Evolutionary conservation across 2,113 vertebrate species (phyloP).

Genomic region (Peromyscus californicus): DNA sequence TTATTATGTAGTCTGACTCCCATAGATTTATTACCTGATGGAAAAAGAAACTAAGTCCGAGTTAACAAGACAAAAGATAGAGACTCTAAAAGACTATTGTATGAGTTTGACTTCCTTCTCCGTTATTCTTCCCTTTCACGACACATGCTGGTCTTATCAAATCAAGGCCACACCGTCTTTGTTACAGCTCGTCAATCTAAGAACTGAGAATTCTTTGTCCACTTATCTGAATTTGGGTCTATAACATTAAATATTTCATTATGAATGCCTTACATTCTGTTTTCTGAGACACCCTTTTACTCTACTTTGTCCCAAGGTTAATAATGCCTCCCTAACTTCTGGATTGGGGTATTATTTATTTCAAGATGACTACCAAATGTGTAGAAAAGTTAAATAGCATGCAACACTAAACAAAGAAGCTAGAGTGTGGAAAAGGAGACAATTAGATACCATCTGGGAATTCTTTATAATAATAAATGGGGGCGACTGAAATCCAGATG

Average conservation of each 20-base stretch:
- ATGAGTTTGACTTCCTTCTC: neutral
- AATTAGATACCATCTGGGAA: neutral
- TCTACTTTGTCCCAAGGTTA: constrained; percentile 33
- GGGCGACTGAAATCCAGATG: neutral
- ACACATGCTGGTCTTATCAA: constrained; percentile 34
- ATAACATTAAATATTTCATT: constrained; percentile 62
- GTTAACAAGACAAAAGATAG: neutral
- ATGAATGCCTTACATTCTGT: constrained; percentile 49
- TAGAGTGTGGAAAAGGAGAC: neutral
- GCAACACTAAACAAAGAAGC: constrained; percentile 19
- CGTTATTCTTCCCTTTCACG: constrained; percentile 38
- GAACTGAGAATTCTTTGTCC: constrained; percentile 67
- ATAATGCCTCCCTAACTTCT: constrained; percentile 32
- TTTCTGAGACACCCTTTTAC: constrained; percentile 52
- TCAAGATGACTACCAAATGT: constrained; percentile 36
- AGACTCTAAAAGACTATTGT: constrained; percentile 36
- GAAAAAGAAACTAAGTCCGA: constrained; percentile 49
- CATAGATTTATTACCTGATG: constrained; percentile 24
- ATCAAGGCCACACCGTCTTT: neutral
- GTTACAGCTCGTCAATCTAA: constrained; percentile 41
- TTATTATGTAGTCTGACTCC: constrained; percentile 40
- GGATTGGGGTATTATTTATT: constrained; percentile 3
- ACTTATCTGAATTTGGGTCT: constrained; percentile 38
- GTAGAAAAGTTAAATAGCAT: constrained; percentile 3
- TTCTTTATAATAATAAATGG: constrained; percentile 31